Evolutionary conservation across 2,888 invertebrate genomes (phyloP).

Genomic region (Dysmachus trigonus): DNA sequence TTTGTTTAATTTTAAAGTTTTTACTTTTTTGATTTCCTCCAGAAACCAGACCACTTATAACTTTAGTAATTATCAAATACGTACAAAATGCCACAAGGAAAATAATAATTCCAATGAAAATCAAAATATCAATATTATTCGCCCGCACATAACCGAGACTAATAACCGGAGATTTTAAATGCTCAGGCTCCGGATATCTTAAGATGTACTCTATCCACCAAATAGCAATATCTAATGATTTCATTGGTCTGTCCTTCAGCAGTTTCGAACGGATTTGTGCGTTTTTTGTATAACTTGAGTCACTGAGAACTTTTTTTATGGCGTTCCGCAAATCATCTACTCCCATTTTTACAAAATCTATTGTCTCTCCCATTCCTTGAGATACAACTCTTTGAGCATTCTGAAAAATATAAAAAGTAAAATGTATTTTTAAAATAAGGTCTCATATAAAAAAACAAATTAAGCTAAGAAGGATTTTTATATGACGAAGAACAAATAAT

Average conservation of each 20-base stretch:
- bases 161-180: constrained; percentile 63
- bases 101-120: neutral
- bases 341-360: constrained; percentile 51
- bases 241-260: constrained; percentile 66
- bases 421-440: neutral
- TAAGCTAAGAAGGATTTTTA: too few relatives aligned
- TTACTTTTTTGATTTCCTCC: neutral
- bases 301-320: constrained; percentile 49
- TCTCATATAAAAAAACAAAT: too few relatives aligned
- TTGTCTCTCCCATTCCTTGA: constrained; percentile 51
- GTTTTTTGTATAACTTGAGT: constrained; percentile 51
- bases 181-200: constrained; percentile 66
- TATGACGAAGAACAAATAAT: too few relatives aligned
- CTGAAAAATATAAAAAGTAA: neutral
- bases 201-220: constrained; percentile 72
- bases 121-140: constrained; percentile 58
- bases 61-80: neutral
- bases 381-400: constrained; percentile 40
- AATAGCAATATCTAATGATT: constrained; percentile 68
- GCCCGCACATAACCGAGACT: constrained; percentile 64
- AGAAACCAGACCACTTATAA: neutral
- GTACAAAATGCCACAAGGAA: neutral
- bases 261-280: constrained; percentile 62
- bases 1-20: neutral
- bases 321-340: constrained; percentile 45